phyloP scores from a whole-genome alignment of 2,888 invertebrate genomes.

The Synanthedon myopaeformis region DNA sequence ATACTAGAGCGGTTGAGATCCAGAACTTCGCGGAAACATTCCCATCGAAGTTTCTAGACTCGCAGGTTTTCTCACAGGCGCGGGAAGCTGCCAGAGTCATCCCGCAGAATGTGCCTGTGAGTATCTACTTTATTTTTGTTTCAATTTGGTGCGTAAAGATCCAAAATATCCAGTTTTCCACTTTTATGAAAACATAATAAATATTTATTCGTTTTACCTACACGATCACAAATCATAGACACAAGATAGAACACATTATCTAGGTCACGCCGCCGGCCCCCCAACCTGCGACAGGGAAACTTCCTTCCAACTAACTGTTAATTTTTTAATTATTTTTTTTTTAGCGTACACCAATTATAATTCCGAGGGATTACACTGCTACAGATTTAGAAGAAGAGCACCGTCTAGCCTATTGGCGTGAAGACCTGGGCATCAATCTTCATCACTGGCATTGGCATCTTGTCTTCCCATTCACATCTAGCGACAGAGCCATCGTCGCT shows the following conservation, averaged over 20 bases:
- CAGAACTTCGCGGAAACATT: constrained; percentile 75
- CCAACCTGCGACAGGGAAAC: no score
- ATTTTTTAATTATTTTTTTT: not conserved
- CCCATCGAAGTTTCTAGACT: constrained; percentile 75
- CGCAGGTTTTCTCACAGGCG: constrained; percentile 68
- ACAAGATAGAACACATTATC: no score
- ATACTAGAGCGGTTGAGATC: constrained; percentile 70
- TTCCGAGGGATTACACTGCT: constrained; percentile 83
- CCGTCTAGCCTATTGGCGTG: constrained; percentile 83
- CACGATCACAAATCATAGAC: no score
- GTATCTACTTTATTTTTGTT: constrained; percentile 7
- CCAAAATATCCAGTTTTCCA: no score
- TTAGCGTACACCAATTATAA: constrained; percentile 74
- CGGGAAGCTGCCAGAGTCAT: constrained; percentile 68
- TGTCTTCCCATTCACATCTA: constrained; percentile 77
- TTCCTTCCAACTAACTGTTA: no score
- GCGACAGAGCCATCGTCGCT: constrained; percentile 69
- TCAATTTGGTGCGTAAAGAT: no score
- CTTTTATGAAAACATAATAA: no score
- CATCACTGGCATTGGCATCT: constrained; percentile 89
- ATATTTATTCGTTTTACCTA: no score
- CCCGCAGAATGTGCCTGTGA: constrained; percentile 33
- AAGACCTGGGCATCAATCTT: constrained; percentile 83
- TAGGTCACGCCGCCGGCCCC: no score
- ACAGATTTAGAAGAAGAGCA: constrained; percentile 85